Percentiles rank a stretch among this genome's conserved stretches.
Evolutionary conservation across 2,888 invertebrate species (phyloP).

Genomic region (Drosophila merina): DNA sequence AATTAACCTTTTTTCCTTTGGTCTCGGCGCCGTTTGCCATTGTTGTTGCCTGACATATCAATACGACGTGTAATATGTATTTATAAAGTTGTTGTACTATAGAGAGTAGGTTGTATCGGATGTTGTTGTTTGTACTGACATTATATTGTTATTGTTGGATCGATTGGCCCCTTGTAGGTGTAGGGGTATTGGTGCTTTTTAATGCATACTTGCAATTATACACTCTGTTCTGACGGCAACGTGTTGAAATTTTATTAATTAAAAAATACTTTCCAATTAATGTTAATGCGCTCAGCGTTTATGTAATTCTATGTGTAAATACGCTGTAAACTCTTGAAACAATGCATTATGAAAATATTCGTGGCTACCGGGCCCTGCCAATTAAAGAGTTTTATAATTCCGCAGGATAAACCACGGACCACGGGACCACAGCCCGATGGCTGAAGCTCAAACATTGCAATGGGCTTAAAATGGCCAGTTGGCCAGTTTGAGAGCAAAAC

Average conservation of each 20-base stretch:
- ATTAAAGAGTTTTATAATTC: conserved; percentile 52
- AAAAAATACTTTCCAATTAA: conserved; percentile 76
- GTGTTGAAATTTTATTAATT: conserved; percentile 76
- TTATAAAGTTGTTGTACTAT: not conserved
- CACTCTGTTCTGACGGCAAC: conserved; percentile 29
- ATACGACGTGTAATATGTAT: conserved; percentile 41
- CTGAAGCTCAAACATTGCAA: not conserved
- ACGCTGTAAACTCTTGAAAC: conserved; percentile 43
- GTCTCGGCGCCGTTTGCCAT: conserved; percentile 26
- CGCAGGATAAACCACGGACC: conserved; percentile 6
- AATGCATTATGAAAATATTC: conserved; percentile 30
- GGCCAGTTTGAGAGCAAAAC: not conserved
- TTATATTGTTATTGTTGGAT: conserved; percentile 63
- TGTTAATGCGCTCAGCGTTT: conserved; percentile 70
- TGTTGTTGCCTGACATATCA: conserved; percentile 65
- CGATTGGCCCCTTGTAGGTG: conserved; percentile 24
- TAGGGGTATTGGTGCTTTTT: conserved; percentile 35
- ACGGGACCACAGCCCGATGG: not conserved
- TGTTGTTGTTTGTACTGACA: conserved; percentile 66
- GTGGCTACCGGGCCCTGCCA: conserved; percentile 25
- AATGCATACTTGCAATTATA: conserved; percentile 70
- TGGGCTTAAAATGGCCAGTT: not conserved
- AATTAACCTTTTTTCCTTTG: conserved; percentile 70
- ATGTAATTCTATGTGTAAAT: conserved; percentile 70
- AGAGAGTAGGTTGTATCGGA: conserved; percentile 7